phyloP scores from a whole-genome alignment of 1,140 invertebrate species.

The Tetraneura akinire region DNA sequence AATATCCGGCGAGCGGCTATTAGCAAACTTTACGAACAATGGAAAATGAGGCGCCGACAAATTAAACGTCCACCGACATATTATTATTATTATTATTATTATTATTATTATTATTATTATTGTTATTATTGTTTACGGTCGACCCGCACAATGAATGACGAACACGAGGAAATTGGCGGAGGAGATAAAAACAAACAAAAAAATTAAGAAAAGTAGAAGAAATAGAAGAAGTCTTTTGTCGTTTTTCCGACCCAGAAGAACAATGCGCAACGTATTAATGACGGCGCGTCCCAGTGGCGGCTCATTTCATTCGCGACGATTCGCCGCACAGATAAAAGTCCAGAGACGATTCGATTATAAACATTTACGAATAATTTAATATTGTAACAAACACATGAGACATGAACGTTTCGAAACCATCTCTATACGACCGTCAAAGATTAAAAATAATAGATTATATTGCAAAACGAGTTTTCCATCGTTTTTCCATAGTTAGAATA shows the following conservation, averaged over 20 bases:
- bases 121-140: too few species aligned
- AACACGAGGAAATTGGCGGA: not conserved
- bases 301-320: not conserved
- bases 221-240: not conserved
- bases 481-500: too few species aligned
- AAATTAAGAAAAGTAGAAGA: too few species aligned
- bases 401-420: too few species aligned
- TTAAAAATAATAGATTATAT: too few species aligned
- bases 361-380: too few species aligned
- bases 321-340: not conserved
- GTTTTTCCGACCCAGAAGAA: not conserved
- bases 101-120: too few species aligned
- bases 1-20: not conserved
- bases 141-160: not conserved
- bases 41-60: not conserved
- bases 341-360: not conserved
- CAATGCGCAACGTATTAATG: conserved; percentile 12
- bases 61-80: not conserved
- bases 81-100: too few species aligned
- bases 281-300: not conserved
- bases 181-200: not conserved
- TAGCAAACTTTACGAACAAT: not conserved
- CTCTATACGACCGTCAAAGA: too few species aligned
- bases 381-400: too few species aligned
- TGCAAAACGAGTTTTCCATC: too few species aligned